Evolutionary conservation across 2,113 vertebrate species (phyloP), one percentile per base, ranked within the genome.

Genomic region (Gasterosteus nipponicus): DNA sequence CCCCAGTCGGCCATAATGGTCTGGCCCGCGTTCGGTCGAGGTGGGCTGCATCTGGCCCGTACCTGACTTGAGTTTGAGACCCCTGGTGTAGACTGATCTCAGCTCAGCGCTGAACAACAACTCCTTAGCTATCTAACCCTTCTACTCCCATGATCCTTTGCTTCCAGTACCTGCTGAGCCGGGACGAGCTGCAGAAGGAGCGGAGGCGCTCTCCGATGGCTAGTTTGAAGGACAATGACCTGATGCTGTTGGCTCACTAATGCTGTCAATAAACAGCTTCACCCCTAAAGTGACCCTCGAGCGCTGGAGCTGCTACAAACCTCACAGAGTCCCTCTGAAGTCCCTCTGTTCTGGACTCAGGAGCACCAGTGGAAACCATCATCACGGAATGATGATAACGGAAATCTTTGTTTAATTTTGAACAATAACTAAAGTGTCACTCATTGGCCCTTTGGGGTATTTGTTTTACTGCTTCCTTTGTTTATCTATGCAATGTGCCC

Each of bases 141-240:
- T 29, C 71, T 53, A 41, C 78, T 91, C 85, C 90, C 82, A 19
- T 7, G 64, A 82, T 87, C 88, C 88, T 88, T 87, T 74, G 85
- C 92, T 96, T 96, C 35, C 95, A 98, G 97, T 95, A 93, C 0
- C 94, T 97, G 92, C 89, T 98, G 76, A 95, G 93, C 87, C 94
- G 92, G 77, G 96, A 97, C 64, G 94, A 96, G 90, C 88, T 93
- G 78, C 91, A 94, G 89, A 95, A 94, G 4, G 94, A 96, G 89
- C 91, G 91, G 88, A 89, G 86, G 81, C 92, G 93, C 78, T 87
- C 94, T 81, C 86, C 92, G 79, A 93, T 93, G 0, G 82, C 89
- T 90, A 16, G 84, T 92, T 68, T 93, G 87, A 93, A 31, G 78
- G 38, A 87, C 63, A 73, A 91, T 63, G 92, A 85, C 89, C 90